phyloP scores from a whole-genome alignment of 2,113 vertebrate genomes.

The Barbus barbus region DNA sequence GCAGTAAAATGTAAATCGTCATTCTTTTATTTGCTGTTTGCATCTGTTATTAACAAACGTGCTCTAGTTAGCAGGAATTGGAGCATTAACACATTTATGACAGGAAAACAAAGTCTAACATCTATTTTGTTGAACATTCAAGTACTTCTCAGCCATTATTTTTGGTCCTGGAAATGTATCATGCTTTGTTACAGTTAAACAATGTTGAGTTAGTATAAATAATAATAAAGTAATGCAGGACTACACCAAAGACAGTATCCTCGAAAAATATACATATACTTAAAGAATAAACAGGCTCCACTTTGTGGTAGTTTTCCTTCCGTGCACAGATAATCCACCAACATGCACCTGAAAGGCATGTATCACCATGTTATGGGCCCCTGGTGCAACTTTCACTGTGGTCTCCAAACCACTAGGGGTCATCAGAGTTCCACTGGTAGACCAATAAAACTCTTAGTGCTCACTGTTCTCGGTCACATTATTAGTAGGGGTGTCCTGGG shows the following conservation, averaged over 20 bases:
- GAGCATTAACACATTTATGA: background rate
- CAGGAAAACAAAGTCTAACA: background rate
- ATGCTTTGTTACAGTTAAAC: constrained; percentile 13
- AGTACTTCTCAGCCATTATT: background rate
- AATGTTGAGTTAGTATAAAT: constrained; percentile 2
- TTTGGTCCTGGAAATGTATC: constrained; percentile 17
- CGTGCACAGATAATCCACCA: background rate
- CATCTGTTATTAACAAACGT: background rate
- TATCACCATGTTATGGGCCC: background rate
- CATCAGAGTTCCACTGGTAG: constrained; percentile 30
- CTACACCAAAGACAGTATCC: background rate
- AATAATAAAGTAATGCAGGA: background rate
- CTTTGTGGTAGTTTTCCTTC: constrained; percentile 11
- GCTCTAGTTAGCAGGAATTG: background rate
- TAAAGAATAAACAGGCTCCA: background rate
- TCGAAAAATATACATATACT: constrained; percentile 1
- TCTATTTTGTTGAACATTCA: constrained; percentile 47
- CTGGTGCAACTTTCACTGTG: background rate
- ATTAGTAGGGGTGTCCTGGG: constrained; percentile 80
- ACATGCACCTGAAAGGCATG: background rate
- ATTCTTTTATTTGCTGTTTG: background rate
- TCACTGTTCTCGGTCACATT: constrained; percentile 72
- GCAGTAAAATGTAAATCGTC: background rate
- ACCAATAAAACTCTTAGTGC: constrained; percentile 64
- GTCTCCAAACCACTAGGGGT: constrained; percentile 41